Percentiles rank a stretch among this genome's conserved stretches.
These are phyloP conservation scores for Neomorphus geoffroyi DNA, from an alignment of 2,797 vertebrate species.

Conservation along the genomic window DNA sequence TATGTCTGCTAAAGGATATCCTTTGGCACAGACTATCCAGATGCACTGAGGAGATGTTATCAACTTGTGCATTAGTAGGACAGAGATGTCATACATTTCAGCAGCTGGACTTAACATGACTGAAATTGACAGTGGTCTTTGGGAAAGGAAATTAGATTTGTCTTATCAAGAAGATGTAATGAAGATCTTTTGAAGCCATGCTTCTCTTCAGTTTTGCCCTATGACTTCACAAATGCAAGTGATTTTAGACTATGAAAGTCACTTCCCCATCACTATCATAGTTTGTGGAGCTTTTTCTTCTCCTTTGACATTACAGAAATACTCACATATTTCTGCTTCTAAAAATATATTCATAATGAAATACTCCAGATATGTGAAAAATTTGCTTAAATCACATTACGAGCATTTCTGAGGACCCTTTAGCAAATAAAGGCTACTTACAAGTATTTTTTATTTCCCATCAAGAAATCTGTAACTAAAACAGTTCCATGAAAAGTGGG, in stretches of 20 bases:
- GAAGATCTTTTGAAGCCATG: neutral
- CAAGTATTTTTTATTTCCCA: neutral
- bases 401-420: neutral
- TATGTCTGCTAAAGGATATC: no score
- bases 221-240: neutral
- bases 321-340: neutral
- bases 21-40: neutral
- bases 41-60: constrained; percentile 40
- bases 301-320: neutral
- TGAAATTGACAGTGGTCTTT: constrained; percentile 6
- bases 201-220: neutral
- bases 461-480: neutral
- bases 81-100: neutral
- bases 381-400: neutral
- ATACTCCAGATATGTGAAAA: neutral
- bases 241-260: neutral
- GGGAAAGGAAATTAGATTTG: constrained; percentile 58
- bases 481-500: neutral
- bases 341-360: neutral
- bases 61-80: constrained; percentile 11
- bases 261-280: neutral
- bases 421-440: neutral
- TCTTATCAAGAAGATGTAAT: constrained; percentile 31
- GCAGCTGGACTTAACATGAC: constrained; percentile 23
- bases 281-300: neutral